These are phyloP conservation scores for Astropecten irregularis DNA, from an alignment of 53 echinoderm and acorn worm species.

Conservation along the genomic window DNA sequence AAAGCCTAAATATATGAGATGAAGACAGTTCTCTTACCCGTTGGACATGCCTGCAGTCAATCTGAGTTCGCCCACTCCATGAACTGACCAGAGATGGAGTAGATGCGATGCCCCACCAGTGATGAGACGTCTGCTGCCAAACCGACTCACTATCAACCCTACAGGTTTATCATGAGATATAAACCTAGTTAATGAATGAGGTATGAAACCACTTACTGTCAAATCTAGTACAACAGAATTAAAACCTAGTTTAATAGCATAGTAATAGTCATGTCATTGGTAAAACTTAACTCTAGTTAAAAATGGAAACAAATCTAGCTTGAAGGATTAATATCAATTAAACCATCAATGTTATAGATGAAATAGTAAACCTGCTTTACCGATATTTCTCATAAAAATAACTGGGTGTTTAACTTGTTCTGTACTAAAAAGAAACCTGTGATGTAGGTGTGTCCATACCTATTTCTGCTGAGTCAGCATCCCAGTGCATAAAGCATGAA, in stretches of 20 bases:
- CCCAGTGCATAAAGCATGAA: conserved; percentile 99
- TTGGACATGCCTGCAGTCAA: conserved; percentile 67
- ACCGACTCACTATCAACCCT: conserved; percentile 90
- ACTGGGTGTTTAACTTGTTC: too few species aligned
- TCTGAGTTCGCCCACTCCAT: conserved; percentile 88
- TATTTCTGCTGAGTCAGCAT: conserved; percentile 96
- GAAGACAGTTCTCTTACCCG: conserved; percentile 40
- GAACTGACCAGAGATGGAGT: conserved; percentile 91
- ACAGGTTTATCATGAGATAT: neutral
- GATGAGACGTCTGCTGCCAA: conserved; percentile 95
- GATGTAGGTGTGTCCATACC: too few species aligned
- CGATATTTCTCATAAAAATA: too few species aligned
- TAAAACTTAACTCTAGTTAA: neutral
- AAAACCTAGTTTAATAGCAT: too few species aligned
- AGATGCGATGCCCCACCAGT: conserved; percentile 85
- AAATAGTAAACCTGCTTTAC: too few species aligned
- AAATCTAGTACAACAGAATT: too few species aligned
- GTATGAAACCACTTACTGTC: too few species aligned
- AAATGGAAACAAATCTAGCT: too few species aligned
- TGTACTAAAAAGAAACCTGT: too few species aligned
- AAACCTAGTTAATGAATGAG: neutral
- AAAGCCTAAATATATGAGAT: too few species aligned
- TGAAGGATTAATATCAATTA: too few species aligned
- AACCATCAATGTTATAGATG: too few species aligned
- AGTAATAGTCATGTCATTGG: neutral